Evolutionary conservation across 2,113 vertebrate genomes (phyloP).

Genomic region (Thryonomys swinderianus): DNA sequence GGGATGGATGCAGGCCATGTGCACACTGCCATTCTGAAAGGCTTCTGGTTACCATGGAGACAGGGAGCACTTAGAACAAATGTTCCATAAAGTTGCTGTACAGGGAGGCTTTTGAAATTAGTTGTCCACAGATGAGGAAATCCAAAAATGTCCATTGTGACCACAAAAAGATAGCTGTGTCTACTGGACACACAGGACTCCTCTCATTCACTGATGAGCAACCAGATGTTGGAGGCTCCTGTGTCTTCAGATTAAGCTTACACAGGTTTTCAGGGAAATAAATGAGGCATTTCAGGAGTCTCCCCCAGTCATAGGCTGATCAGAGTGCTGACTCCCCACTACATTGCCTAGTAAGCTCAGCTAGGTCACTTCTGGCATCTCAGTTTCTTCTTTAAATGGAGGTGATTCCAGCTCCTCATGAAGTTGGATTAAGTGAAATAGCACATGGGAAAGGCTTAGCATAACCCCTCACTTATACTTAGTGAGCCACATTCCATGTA

Average conservation of each 20-base stretch:
- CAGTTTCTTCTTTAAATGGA: not conserved
- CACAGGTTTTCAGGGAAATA: not conserved
- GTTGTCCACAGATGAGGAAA: not conserved
- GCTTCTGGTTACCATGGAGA: constrained; percentile 86
- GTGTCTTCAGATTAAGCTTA: not conserved
- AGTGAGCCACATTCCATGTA: fast-evolving
- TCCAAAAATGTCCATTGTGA: not conserved
- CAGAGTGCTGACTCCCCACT: not conserved
- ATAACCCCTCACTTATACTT: fast-evolving
- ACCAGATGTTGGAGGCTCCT: not conserved
- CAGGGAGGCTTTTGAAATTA: not conserved
- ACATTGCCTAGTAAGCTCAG: not conserved
- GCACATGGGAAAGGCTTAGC: not conserved
- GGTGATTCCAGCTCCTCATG: not conserved
- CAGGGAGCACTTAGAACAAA: constrained; percentile 61
- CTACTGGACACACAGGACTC: not conserved
- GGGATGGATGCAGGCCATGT: constrained; percentile 82
- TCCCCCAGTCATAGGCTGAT: fast-evolving
- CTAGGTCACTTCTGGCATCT: not conserved
- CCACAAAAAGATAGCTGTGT: not conserved
- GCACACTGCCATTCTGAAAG: constrained; percentile 84
- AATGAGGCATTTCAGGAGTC: not conserved
- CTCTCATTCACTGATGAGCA: not conserved
- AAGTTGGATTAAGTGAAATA: no score
- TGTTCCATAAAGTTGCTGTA: not conserved